Evolutionary conservation across 1,140 invertebrate species (phyloP).

Genomic region (Trachymyrmex cornetzi): DNA sequence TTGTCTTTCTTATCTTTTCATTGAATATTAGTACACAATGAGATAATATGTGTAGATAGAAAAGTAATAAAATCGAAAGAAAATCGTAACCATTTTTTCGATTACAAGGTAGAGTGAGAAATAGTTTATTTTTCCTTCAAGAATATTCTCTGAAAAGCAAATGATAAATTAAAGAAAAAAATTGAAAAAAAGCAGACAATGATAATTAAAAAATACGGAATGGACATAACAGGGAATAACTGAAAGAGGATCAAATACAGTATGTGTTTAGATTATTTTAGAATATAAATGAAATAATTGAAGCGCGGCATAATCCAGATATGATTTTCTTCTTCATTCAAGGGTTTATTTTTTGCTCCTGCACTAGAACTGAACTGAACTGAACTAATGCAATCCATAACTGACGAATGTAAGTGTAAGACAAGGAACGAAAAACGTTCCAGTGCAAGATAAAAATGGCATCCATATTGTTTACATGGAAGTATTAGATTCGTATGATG

Average conservation of each 20-base stretch:
- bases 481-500: no score
- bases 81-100: neutral
- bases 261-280: slow-evolving; percentile 15
- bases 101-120: neutral
- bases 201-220: slow-evolving; percentile 1
- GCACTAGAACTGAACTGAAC: no score
- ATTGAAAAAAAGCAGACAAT: slow-evolving; percentile 2
- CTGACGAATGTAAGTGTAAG: no score
- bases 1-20: neutral
- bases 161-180: neutral
- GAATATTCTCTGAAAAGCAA: neutral
- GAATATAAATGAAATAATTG: neutral
- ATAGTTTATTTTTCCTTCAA: neutral
- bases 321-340: neutral
- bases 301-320: neutral
- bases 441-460: no score
- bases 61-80: neutral
- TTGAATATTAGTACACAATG: neutral
- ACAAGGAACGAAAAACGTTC: no score
- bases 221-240: neutral
- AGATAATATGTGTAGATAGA: neutral
- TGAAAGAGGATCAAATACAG: neutral
- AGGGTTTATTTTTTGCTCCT: no score
- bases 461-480: no score
- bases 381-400: no score